These are phyloP conservation scores for Dysidea cf. avara DNA, from an alignment of 37 sponge, comb jelly and placozoan genomes.

Conservation along the genomic window DNA sequence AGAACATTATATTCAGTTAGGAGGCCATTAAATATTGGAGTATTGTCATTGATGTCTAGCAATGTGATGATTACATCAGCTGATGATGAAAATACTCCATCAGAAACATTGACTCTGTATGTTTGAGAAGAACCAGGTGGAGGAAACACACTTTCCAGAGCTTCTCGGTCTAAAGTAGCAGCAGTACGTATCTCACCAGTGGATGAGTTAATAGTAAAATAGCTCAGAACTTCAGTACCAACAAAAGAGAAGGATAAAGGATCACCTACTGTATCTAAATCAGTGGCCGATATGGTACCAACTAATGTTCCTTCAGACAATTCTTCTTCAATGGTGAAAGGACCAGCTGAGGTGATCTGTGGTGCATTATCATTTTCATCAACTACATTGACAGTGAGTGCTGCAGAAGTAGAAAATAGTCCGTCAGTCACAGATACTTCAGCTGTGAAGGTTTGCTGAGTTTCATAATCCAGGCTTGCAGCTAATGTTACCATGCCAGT, in stretches of 20 bases:
- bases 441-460: background rate
- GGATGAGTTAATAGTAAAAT: conserved; percentile 34
- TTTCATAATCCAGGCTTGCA: conserved; percentile 12
- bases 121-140: too few relatives aligned
- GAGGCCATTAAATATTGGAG: conserved; percentile 31
- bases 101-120: too few relatives aligned
- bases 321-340: conserved; percentile 34
- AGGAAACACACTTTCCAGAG: too few relatives aligned
- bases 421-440: conserved; percentile 29
- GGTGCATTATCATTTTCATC: conserved; percentile 55
- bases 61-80: conserved; percentile 41
- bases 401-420: background rate
- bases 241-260: conserved; percentile 34
- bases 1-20: conserved; percentile 17
- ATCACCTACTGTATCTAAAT: conserved; percentile 48
- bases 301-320: conserved; percentile 19
- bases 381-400: conserved; percentile 31
- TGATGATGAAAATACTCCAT: too few relatives aligned
- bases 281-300: conserved; percentile 50
- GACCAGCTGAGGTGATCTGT: background rate
- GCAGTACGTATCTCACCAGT: conserved; percentile 54
- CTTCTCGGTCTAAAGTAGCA: conserved; percentile 42
- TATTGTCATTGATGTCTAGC: conserved; percentile 62
- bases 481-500: conserved; percentile 20
- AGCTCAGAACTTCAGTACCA: conserved; percentile 2